These are phyloP conservation scores for Caenorhabditis elegans DNA, from an alignment of 1,140 invertebrate species.

Conservation along the genomic window DNA sequence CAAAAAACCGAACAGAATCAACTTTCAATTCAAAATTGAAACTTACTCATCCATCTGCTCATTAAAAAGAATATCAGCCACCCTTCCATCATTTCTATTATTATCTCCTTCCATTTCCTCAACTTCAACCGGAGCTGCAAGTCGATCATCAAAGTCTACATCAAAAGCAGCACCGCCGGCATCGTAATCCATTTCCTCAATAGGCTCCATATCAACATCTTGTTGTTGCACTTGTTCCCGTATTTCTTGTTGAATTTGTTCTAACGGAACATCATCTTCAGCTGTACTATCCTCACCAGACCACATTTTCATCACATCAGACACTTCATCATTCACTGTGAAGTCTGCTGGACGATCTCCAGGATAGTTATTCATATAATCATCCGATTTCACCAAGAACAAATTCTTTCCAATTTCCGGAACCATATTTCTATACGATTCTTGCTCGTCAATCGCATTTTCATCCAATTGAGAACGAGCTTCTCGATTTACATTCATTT, in stretches of 20 bases:
- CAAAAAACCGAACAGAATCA: too few relatives aligned
- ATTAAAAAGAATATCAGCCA: neutral
- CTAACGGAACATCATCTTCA: neutral
- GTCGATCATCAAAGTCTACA: neutral
- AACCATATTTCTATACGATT: neutral
- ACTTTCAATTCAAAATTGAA: neutral
- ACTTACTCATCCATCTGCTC: neutral
- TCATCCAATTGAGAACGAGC: neutral
- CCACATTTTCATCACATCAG: neutral
- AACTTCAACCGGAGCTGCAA: neutral
- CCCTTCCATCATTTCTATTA: neutral
- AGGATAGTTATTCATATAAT: neutral
- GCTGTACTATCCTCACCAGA: neutral
- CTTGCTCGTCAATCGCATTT: neutral
- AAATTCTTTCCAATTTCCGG: neutral
- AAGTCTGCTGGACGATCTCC: neutral
- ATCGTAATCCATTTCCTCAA: neutral
- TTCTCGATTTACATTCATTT: constrained; percentile 3
- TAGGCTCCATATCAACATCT: neutral
- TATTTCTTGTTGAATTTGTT: neutral
- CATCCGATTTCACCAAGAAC: neutral
- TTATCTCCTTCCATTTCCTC: neutral
- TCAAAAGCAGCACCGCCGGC: neutral
- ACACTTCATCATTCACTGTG: neutral
- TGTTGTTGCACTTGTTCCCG: neutral